phyloP scores from a whole-genome alignment of 2,888 invertebrate genomes.

The Lamproptera curius region DNA sequence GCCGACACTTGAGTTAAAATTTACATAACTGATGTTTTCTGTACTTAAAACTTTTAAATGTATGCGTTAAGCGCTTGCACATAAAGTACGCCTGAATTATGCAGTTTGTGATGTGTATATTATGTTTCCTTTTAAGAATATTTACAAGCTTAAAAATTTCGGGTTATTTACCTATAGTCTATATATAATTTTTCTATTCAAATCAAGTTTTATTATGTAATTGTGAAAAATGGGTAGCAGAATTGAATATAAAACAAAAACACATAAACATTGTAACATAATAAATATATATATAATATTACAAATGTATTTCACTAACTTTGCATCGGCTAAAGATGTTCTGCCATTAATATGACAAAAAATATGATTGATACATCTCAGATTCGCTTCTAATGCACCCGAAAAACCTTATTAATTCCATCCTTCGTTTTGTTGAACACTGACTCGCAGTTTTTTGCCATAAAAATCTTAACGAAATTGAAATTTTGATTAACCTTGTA shows the following conservation, averaged over 20 bases:
- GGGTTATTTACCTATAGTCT: neutral
- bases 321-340: neutral
- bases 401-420: constrained; percentile 19
- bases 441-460: constrained; percentile 9
- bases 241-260: neutral
- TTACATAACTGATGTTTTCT: constrained; percentile 41
- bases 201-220: neutral
- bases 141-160: neutral
- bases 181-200: neutral
- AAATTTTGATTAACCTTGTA: no score
- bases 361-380: neutral
- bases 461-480: neutral
- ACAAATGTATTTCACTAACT: neutral
- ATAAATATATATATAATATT: no score
- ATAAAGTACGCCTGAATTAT: constrained; percentile 17
- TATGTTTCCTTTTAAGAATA: neutral
- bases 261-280: neutral
- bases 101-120: neutral
- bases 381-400: constrained; percentile 4
- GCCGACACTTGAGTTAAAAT: constrained; percentile 34
- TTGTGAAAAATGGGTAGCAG: neutral
- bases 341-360: neutral
- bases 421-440: constrained; percentile 1
- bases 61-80: constrained; percentile 11
- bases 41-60: constrained; percentile 37